phyloP scores from a whole-genome alignment of 35 echinoderm and acorn worm genomes.

The Antedon bifida region DNA sequence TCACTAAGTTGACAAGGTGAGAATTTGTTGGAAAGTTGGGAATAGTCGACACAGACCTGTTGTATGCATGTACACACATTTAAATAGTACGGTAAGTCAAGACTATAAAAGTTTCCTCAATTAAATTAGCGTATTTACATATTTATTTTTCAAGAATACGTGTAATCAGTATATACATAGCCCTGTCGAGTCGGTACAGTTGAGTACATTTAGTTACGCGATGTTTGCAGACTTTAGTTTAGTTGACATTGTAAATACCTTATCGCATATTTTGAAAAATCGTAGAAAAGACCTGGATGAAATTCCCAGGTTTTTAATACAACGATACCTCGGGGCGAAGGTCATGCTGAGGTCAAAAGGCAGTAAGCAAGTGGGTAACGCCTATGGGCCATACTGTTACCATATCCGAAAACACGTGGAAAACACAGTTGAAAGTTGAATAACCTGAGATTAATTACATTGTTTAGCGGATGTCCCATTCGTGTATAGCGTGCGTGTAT shows the following conservation, averaged over 20 bases:
- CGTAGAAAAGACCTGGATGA: not conserved
- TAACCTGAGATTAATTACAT: not conserved
- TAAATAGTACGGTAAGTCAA: too few species aligned
- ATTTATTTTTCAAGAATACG: too few species aligned
- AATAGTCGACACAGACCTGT: not conserved
- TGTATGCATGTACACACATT: too few species aligned
- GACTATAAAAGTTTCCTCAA: too few species aligned
- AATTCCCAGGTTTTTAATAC: not conserved
- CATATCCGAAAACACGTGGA: not conserved
- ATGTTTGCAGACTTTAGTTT: too few species aligned
- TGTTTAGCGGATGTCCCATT: not conserved
- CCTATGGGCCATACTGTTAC: not conserved
- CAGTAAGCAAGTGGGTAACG: not conserved
- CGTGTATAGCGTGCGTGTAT: too few species aligned
- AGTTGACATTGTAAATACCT: not conserved
- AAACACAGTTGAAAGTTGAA: not conserved
- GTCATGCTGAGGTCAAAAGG: not conserved
- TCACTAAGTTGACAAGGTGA: not conserved
- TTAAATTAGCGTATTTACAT: too few species aligned
- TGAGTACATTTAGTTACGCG: too few species aligned
- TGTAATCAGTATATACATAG: too few species aligned
- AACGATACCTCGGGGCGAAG: not conserved
- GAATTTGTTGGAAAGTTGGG: not conserved
- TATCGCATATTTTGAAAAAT: not conserved
- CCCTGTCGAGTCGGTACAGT: too few species aligned